A percentile compares a stretch with the other conserved stretches of the same genome.
Evolutionary conservation across 2,113 vertebrate genomes (phyloP).

Genomic region (Chloropsis hardwickii): DNA sequence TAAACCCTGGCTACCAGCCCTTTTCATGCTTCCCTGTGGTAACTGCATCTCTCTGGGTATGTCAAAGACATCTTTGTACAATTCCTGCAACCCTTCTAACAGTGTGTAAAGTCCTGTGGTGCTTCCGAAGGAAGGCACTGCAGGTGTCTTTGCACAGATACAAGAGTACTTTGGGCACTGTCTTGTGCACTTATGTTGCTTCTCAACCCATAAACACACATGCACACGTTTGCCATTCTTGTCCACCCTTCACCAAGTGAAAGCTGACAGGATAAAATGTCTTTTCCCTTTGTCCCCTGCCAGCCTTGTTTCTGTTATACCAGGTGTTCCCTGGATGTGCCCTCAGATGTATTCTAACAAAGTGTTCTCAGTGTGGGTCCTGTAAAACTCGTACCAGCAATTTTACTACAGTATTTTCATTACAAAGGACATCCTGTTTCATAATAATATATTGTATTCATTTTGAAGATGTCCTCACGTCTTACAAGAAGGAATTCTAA

Average conservation of each 20-base stretch:
- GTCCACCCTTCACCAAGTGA: neutral
- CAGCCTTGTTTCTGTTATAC: neutral
- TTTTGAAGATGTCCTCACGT: slow-evolving; percentile 40
- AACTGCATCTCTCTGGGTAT: neutral
- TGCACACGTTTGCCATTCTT: neutral
- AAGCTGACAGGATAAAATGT: slow-evolving; percentile 1
- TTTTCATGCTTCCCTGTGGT: slow-evolving; percentile 5
- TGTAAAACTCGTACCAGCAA: slow-evolving; percentile 19
- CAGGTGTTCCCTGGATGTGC: neutral
- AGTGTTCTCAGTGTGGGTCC: slow-evolving; percentile 21
- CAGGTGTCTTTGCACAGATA: slow-evolving; percentile 22
- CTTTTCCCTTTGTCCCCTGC: neutral
- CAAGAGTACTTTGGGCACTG: neutral
- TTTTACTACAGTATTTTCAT: slow-evolving; percentile 49
- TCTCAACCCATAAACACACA: neutral
- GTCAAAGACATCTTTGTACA: slow-evolving; percentile 34
- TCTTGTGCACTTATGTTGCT: neutral
- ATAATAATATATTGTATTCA: slow-evolving; percentile 50
- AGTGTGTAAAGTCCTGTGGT: neutral
- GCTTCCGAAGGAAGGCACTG: slow-evolving; percentile 2
- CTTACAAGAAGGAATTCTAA: slow-evolving; percentile 58
- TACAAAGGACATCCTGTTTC: slow-evolving; percentile 38
- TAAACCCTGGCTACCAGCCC: neutral
- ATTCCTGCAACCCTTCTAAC: slow-evolving; percentile 20
- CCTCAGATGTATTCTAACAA: slow-evolving; percentile 13